Conservation (phyloP, 2,113 vertebrate species). For the Ceyx margarethae region DNA sequence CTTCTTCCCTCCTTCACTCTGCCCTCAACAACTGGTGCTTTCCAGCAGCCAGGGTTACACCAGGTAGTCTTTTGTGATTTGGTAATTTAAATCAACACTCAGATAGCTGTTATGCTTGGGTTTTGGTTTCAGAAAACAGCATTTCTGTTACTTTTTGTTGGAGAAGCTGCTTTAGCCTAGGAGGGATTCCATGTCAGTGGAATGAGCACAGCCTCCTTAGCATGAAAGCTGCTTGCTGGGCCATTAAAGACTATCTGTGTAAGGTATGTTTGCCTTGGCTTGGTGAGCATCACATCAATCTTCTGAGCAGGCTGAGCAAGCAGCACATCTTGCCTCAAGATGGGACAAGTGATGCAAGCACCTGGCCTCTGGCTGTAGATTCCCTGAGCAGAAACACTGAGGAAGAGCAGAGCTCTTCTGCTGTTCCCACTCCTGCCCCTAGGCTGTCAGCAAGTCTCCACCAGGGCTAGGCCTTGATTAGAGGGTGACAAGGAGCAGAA, state of each 20-base stretch:
- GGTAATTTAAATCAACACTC: background rate
- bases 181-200: fast-evolving
- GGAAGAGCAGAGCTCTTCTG: background rate
- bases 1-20: background rate
- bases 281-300: background rate
- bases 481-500: background rate
- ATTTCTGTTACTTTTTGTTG: background rate
- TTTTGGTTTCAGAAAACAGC: background rate
- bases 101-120: background rate
- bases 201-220: background rate
- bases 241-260: background rate
- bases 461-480: background rate
- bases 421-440: background rate
- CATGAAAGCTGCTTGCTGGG: background rate
- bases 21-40: background rate
- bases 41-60: background rate
- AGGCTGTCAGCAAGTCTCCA: constrained; percentile 7
- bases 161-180: background rate
- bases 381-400: background rate
- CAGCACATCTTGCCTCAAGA: constrained; percentile 26
- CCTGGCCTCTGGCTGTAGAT: constrained; percentile 7
- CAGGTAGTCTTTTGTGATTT: background rate
- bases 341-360: background rate
- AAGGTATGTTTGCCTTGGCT: background rate
- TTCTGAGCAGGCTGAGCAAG: background rate